phyloP scores from a whole-genome alignment of 2,888 invertebrate genomes.

The Cheilosia urbana region DNA sequence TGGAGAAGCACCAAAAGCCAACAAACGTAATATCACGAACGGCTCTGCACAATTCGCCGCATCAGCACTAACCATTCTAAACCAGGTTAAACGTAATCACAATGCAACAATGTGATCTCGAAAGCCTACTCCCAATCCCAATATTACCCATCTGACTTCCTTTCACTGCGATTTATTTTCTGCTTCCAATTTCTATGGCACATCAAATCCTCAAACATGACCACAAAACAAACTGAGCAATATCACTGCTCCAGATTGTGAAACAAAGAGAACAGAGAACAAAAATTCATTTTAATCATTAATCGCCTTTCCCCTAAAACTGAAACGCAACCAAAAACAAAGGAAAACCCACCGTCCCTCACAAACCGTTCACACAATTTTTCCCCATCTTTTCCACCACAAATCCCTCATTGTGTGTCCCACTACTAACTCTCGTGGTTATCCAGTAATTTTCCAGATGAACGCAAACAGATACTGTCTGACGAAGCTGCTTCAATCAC shows the following conservation, averaged over 20 bases:
- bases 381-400: conserved; percentile 9
- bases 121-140: conserved; percentile 31
- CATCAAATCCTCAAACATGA: conserved; percentile 52
- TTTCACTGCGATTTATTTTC: conserved; percentile 47
- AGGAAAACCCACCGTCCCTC: neutral
- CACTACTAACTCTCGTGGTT: conserved; percentile 18
- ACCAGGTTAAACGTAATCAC: neutral
- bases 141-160: conserved; percentile 42
- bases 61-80: neutral
- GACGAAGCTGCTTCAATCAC: conserved; percentile 1
- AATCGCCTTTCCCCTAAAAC: conserved; percentile 68
- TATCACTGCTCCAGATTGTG: conserved; percentile 65
- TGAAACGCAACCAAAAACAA: conserved; percentile 40
- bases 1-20: too few species aligned
- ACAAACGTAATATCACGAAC: too few species aligned
- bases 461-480: conserved; percentile 43
- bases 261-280: conserved; percentile 50
- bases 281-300: conserved; percentile 61
- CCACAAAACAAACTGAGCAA: conserved; percentile 48
- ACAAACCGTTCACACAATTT: conserved; percentile 36
- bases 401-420: conserved; percentile 5
- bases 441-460: conserved; percentile 54
- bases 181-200: conserved; percentile 30
- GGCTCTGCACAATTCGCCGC: too few species aligned
- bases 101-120: neutral